Evolutionary conservation across 2,113 vertebrate species (phyloP).

Genomic region (Oenanthe melanoleuca): DNA sequence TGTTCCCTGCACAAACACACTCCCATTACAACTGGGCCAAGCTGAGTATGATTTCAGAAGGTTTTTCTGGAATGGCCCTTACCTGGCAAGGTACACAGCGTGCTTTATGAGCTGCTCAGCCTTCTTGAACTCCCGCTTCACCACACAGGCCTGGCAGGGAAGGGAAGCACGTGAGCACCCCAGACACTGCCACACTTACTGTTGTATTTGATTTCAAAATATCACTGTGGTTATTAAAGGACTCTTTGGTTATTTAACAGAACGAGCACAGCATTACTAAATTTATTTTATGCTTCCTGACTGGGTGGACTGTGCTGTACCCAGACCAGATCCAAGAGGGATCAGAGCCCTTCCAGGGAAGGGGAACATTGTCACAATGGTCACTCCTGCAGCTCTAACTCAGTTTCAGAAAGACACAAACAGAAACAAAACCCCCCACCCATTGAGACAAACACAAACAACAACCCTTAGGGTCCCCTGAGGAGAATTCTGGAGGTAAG

Average conservation of each 20-base stretch:
- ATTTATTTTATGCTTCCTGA: not conserved
- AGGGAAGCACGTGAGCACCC: not conserved
- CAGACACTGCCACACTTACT: not conserved
- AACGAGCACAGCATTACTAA: not conserved
- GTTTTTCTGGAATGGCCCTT: not conserved
- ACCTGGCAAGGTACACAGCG: constrained; percentile 96
- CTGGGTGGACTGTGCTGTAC: not conserved
- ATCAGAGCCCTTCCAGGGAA: not conserved
- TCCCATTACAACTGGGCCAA: not conserved
- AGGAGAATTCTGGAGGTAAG: not conserved
- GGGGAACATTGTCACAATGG: fast-evolving
- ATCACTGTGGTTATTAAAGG: not conserved
- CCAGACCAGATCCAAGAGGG: not conserved
- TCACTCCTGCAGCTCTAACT: not conserved
- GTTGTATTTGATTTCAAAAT: fast-evolving
- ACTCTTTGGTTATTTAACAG: not conserved
- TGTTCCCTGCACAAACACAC: constrained; percentile 86
- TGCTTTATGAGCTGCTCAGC: constrained; percentile 99
- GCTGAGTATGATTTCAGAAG: fast-evolving
- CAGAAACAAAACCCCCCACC: not conserved
- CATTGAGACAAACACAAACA: not conserved
- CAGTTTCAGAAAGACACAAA: not conserved
- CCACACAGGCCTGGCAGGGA: constrained; percentile 90
- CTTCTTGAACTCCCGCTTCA: constrained; percentile 98
- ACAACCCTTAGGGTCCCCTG: not conserved